A percentile compares a stretch with the other conserved stretches of the same genome.
These are phyloP conservation scores for Tachuris rubrigastra DNA, from an alignment of 2,113 vertebrate species.

Conservation along the genomic window DNA sequence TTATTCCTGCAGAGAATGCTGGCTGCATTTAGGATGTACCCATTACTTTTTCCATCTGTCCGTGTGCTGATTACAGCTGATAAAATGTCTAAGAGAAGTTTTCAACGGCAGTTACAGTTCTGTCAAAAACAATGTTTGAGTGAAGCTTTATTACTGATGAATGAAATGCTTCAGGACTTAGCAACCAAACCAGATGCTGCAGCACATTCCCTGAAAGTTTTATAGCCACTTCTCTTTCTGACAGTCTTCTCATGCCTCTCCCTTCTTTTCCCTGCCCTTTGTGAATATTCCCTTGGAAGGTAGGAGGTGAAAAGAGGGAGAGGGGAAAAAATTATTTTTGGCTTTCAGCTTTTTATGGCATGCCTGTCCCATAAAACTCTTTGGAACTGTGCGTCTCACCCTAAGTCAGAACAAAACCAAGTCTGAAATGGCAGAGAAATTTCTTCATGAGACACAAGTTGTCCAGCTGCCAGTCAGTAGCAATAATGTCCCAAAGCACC, in stretches of 20 bases:
- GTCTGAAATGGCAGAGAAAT: background rate
- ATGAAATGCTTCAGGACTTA: background rate
- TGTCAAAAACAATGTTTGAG: background rate
- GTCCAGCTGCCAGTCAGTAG: background rate
- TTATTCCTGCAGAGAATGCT: background rate
- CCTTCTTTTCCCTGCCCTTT: background rate
- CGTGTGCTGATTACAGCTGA: background rate
- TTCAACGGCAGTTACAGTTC: background rate
- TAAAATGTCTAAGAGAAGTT: background rate
- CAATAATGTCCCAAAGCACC: background rate
- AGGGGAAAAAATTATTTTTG: background rate
- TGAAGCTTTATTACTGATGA: background rate
- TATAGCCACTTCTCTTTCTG: background rate
- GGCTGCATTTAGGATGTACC: background rate
- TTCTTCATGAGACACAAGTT: background rate
- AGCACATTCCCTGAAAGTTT: background rate
- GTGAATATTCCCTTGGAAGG: background rate
- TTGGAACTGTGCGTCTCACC: background rate
- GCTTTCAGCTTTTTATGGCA: background rate
- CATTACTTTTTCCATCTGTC: background rate
- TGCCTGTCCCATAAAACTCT: conserved; percentile 9
- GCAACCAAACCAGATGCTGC: background rate
- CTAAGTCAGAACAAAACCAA: background rate
- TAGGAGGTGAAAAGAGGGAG: background rate
- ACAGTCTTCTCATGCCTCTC: background rate